These are phyloP conservation scores for Lethrus apterus DNA, from an alignment of 1,140 invertebrate species.

Conservation along the genomic window DNA sequence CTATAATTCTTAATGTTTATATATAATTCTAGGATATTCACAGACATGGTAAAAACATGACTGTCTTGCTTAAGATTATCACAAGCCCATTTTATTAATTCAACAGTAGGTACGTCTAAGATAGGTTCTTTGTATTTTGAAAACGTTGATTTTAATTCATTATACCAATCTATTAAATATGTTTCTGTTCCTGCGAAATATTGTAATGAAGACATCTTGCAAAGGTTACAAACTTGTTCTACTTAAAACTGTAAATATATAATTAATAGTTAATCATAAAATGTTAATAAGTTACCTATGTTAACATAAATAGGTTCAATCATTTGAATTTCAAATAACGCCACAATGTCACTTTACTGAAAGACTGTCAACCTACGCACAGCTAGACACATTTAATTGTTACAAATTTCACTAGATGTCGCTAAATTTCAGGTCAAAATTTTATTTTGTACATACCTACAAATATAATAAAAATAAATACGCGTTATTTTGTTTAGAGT, in stretches of 20 bases:
- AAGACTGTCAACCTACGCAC: too few relatives aligned
- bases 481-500: too few relatives aligned
- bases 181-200: neutral
- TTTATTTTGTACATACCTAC: too few relatives aligned
- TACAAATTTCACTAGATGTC: too few relatives aligned
- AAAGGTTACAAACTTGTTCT: neutral
- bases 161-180: constrained; percentile 1
- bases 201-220: neutral
- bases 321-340: too few relatives aligned
- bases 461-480: too few relatives aligned
- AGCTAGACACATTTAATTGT: too few relatives aligned
- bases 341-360: too few relatives aligned
- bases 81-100: constrained; percentile 28
- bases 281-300: too few relatives aligned
- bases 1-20: constrained; percentile 21
- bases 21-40: constrained; percentile 29
- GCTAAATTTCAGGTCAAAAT: too few relatives aligned
- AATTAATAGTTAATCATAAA: too few relatives aligned
- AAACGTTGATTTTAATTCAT: neutral
- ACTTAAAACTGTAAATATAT: neutral
- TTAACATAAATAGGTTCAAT: too few relatives aligned
- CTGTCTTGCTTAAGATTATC: constrained; percentile 28
- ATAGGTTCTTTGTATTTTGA: constrained; percentile 21
- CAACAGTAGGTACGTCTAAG: constrained; percentile 21
- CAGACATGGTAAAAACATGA: constrained; percentile 28